A percentile compares a stretch with the other conserved stretches of the same genome.
Conservation (phyloP, 2,888 invertebrate genomes). For the Marasmarcha lunaedactyla region DNA sequence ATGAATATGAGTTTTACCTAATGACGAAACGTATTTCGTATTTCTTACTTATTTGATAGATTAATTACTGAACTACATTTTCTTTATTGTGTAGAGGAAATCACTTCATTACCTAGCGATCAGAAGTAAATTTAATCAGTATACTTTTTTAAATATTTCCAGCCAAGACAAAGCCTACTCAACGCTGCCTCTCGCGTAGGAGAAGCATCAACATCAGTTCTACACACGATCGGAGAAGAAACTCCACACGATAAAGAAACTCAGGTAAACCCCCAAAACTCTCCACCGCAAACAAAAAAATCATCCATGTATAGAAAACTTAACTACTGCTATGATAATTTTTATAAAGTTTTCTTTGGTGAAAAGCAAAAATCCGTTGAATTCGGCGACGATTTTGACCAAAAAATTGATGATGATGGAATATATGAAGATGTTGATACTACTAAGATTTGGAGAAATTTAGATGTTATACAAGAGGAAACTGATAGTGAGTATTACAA, state of each 20-base stretch:
- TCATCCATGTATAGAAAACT: slow-evolving; percentile 55
- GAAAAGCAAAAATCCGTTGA: slow-evolving; percentile 32
- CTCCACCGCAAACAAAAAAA: slow-evolving; percentile 27
- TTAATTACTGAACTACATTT: too few relatives aligned
- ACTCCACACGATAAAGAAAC: slow-evolving; percentile 86
- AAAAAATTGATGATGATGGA: slow-evolving; percentile 35
- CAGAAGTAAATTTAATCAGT: too few relatives aligned
- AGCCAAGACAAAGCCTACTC: slow-evolving; percentile 92
- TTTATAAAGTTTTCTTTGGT: slow-evolving; percentile 57
- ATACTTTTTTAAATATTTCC: too few relatives aligned
- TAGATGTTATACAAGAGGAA: slow-evolving; percentile 60
- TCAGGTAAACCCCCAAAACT: slow-evolving; percentile 52
- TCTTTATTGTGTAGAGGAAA: too few relatives aligned
- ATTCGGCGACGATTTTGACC: slow-evolving; percentile 33
- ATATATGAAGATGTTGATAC: slow-evolving; percentile 51
- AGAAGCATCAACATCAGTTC: slow-evolving; percentile 94
- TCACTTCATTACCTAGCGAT: too few relatives aligned
- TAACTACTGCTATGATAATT: slow-evolving; percentile 61
- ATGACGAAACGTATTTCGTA: too few relatives aligned
- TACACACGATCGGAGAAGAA: slow-evolving; percentile 93
- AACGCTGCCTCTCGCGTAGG: slow-evolving; percentile 97
- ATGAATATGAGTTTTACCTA: too few relatives aligned
- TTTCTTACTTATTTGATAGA: too few relatives aligned
- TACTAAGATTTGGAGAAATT: slow-evolving; percentile 32
- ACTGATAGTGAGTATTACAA: slow-evolving; percentile 62